A percentile compares a stretch with the other conserved stretches of the same genome.
Evolutionary conservation across 2,888 invertebrate genomes (phyloP).

Genomic region (Octodonta nipae): DNA sequence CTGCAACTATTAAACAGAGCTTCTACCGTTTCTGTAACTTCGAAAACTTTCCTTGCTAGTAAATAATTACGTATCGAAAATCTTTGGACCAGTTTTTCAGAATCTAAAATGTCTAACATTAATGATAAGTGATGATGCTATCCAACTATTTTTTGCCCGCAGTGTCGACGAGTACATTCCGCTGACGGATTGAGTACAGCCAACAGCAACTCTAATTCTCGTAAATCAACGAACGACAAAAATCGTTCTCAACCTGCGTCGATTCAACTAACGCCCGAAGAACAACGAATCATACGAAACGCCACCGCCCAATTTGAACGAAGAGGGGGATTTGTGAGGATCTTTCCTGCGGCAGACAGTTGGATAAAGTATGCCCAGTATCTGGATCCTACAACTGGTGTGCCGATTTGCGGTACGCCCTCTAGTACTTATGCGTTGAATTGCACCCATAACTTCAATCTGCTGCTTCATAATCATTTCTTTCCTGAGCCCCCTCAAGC

Average conservation of each 20-base stretch:
- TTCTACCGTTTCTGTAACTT: too few species aligned
- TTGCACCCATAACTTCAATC: slow-evolving; percentile 62
- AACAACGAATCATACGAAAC: slow-evolving; percentile 59
- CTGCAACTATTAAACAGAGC: too few species aligned
- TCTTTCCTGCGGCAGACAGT: slow-evolving; percentile 79
- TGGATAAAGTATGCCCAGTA: slow-evolving; percentile 74
- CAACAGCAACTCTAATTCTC: slow-evolving; percentile 24
- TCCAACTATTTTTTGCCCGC: slow-evolving; percentile 15
- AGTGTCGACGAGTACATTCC: slow-evolving; percentile 61
- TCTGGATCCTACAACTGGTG: slow-evolving; percentile 57
- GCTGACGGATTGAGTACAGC: slow-evolving; percentile 48
- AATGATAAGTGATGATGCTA: too few species aligned
- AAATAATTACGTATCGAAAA: too few species aligned
- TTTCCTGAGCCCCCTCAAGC: too few species aligned
- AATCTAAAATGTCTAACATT: too few species aligned
- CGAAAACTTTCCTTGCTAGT: too few species aligned
- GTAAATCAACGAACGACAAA: slow-evolving; percentile 21
- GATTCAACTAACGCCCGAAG: slow-evolving; percentile 49
- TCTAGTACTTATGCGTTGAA: slow-evolving; percentile 45
- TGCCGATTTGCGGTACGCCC: slow-evolving; percentile 52
- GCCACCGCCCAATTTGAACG: slow-evolving; percentile 68
- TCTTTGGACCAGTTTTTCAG: too few species aligned
- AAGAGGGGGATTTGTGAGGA: slow-evolving; percentile 76
- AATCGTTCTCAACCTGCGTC: slow-evolving; percentile 14
- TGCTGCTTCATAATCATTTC: slow-evolving; percentile 60